Evolutionary conservation across 1,140 invertebrate species (phyloP), one percentile per base, ranked within the genome.

Genomic region (Sesamia nonagrioides): DNA sequence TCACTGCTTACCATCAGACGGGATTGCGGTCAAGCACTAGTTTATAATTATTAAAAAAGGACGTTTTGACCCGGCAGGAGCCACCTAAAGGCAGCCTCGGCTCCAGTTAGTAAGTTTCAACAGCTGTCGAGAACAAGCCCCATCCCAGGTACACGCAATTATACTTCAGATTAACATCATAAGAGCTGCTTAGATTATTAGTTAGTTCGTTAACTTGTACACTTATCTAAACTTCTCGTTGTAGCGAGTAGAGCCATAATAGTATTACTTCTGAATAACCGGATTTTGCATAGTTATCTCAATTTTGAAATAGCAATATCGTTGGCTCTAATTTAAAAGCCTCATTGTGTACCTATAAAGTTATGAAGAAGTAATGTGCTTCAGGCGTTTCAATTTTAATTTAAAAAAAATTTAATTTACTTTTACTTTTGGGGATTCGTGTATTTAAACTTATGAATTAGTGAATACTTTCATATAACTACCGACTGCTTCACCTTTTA

Each of bases 261-360:
- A 66, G 6, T 11, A 66, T 42, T 42, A 66, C 37, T 15, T 17
- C 37, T 21, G 17, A 35, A 9, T 8, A 21, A 42, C 60, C 9
- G 37, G 61, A 66, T 37, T 40, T 42, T 66, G 17, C 61, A 42
- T 58, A 58, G 54, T 58, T 58, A 37, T 17, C 37, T 42, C 61
- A 66, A 66, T 66, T 66, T 66, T 42, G 35, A 66, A 42, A 35
- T 40, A 63, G 8, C 37, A 9, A 42, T 66, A 66, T 6, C 37
- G n/a, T 66, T 66, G 18, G n/a, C 37, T 66, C 61, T 6, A 66
- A 66, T 66, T 21, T 66, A 66, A 66, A 66, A 42, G 37, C 33
- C 18, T 18, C 61, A 37, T 66, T 66, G 61, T 45, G 13, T 66
- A 42, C 61, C n/a, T n/a, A n/a, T n/a, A 66, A 66, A 66, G 61